Percentiles rank a stretch among this genome's conserved stretches.
Conservation (phyloP, 2,113 vertebrate species). For the Melanostigma gelatinosum region DNA sequence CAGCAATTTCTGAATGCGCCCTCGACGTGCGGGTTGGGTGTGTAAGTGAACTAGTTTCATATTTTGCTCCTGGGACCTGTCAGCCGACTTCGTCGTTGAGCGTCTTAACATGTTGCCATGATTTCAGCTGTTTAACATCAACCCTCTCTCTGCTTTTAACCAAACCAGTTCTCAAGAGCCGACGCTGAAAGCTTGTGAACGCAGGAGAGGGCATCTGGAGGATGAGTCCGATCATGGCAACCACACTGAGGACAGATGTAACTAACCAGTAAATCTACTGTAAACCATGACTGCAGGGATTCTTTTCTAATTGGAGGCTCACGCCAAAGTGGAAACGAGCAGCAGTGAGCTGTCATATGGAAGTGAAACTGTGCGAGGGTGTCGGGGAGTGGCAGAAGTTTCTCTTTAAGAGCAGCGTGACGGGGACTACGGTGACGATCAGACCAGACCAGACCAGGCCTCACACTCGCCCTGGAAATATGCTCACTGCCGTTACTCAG, state of each 20-base stretch:
- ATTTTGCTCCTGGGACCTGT: constrained; percentile 35
- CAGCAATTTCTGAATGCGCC: background rate
- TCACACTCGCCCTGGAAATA: constrained; percentile 36
- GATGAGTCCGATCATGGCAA: background rate
- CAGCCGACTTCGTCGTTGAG: background rate
- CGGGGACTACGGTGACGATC: constrained; percentile 55
- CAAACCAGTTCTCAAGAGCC: constrained; percentile 6
- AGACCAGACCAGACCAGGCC: constrained; percentile 57
- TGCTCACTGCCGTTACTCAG: constrained; percentile 68
- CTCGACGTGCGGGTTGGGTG: constrained; percentile 9
- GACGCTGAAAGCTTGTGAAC: background rate
- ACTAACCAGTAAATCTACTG: constrained; percentile 13
- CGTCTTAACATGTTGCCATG: constrained; percentile 13
- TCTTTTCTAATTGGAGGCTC: constrained; percentile 19
- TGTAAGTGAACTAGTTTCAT: constrained; percentile 21
- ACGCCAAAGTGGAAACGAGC: constrained; percentile 18
- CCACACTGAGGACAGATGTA: background rate
- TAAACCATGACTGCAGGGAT: background rate
- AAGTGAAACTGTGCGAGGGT: constrained; percentile 56
- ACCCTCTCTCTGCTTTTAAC: constrained; percentile 4
- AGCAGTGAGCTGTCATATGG: constrained; percentile 21
- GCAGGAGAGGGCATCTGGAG: background rate
- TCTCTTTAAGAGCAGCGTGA: constrained; percentile 43
- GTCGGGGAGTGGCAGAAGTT: constrained; percentile 63
- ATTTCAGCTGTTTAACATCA: constrained; percentile 19